These are phyloP conservation scores for Pygmarrhopalites habei DNA, from an alignment of 1,140 invertebrate genomes.

Conservation along the genomic window DNA sequence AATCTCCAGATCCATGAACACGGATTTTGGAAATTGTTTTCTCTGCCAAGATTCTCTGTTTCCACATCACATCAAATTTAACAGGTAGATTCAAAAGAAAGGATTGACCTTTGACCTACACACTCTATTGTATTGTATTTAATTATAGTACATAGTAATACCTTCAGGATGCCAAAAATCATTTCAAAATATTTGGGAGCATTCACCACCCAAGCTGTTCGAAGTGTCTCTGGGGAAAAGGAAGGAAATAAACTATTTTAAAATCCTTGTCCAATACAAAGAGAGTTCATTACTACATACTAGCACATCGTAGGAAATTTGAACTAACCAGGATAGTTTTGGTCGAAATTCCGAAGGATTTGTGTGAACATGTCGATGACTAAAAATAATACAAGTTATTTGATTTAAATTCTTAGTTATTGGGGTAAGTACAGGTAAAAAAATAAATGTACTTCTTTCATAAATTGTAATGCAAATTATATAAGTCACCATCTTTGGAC, in stretches of 20 bases:
- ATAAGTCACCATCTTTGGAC: slow-evolving; percentile 11
- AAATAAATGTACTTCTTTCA: background rate
- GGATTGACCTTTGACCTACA: background rate
- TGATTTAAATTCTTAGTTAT: background rate
- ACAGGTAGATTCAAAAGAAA: slow-evolving; percentile 49
- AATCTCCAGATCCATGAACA: slow-evolving; percentile 68
- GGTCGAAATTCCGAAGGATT: slow-evolving; percentile 22
- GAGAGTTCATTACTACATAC: no score
- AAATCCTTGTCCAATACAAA: no score
- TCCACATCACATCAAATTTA: slow-evolving; percentile 73
- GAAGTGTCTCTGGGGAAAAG: slow-evolving; percentile 36
- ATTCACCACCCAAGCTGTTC: slow-evolving; percentile 30
- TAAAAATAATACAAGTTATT: slow-evolving; percentile 10
- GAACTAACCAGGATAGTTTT: no score
- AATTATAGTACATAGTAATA: background rate
- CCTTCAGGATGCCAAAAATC: background rate
- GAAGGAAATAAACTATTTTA: no score
- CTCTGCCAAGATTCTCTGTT: slow-evolving; percentile 83
- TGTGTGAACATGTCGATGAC: slow-evolving; percentile 25
- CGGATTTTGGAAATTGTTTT: slow-evolving; percentile 82
- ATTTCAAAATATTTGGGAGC: slow-evolving; percentile 15
- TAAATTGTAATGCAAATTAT: background rate
- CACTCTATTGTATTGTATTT: background rate
- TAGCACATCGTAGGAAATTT: no score
- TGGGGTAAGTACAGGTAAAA: background rate